Conservation (phyloP, 2,797 vertebrate genomes). For the Cirrhinus mrigala region DNA sequence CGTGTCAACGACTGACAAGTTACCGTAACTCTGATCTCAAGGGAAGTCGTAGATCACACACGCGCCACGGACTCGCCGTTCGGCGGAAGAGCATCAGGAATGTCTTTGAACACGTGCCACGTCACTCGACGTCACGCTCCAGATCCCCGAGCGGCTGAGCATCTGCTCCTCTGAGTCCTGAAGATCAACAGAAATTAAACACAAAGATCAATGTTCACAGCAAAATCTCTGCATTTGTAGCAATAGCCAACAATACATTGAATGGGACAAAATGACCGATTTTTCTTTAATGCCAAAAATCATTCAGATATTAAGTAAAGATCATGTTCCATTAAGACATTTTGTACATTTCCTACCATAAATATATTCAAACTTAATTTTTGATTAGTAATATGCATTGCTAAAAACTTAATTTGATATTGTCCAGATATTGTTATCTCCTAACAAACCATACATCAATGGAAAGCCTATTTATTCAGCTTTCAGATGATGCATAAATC, state of each 20-base stretch:
- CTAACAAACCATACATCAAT: background rate
- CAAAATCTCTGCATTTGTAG: background rate
- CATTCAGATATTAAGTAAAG: too few species aligned
- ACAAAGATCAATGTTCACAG: background rate
- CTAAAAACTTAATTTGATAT: too few species aligned
- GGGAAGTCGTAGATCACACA: background rate
- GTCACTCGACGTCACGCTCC: slow-evolving; percentile 40
- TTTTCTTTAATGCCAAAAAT: too few species aligned
- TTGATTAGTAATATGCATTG: too few species aligned
- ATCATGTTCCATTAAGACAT: too few species aligned
- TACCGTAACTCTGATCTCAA: background rate
- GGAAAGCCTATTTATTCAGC: too few species aligned
- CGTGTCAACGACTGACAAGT: background rate
- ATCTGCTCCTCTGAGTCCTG: background rate
- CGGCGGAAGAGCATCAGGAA: background rate
- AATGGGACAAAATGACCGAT: too few species aligned
- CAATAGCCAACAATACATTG: too few species aligned
- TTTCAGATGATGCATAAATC: background rate
- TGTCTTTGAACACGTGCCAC: background rate
- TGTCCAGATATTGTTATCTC: too few species aligned
- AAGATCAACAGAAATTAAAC: background rate
- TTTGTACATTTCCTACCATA: too few species aligned
- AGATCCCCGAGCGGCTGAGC: background rate
- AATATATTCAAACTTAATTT: too few species aligned
- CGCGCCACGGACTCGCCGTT: background rate